Percentiles rank a stretch among this genome's conserved stretches.
Conservation (phyloP, 1,140 invertebrate species). For the Gryllus bimaculatus region DNA sequence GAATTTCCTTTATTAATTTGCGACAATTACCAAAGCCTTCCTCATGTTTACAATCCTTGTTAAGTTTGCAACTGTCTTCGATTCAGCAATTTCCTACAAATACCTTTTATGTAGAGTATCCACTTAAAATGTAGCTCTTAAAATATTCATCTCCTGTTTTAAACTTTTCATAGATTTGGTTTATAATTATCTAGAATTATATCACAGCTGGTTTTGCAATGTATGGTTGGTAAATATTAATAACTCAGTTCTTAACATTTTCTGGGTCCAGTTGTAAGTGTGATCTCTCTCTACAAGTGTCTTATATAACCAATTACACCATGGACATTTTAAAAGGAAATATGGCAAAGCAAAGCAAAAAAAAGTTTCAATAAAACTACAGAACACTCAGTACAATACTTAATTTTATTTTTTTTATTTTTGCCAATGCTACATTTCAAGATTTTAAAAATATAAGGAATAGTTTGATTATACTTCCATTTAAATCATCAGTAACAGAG, state of each 20-base stretch:
- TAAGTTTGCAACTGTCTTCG: neutral
- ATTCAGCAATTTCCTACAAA: neutral
- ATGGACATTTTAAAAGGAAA: no score
- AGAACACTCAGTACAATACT: neutral
- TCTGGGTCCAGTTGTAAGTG: no score
- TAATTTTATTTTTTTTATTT: neutral
- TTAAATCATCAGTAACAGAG: neutral
- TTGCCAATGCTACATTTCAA: neutral
- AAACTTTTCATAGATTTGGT: no score
- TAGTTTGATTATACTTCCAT: neutral
- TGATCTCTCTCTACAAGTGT: no score
- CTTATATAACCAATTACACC: no score
- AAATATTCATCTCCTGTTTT: neutral
- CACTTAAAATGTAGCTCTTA: neutral
- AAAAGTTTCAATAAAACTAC: no score
- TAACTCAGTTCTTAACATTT: no score
- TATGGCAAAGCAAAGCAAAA: no score
- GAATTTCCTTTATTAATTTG: neutral
- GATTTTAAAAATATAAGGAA: neutral
- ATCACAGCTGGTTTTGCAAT: no score
- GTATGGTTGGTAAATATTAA: no score
- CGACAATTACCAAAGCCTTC: neutral
- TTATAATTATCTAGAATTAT: no score
- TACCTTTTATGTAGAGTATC: neutral
- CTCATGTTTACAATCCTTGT: neutral